phyloP scores from a whole-genome alignment of 1,140 invertebrate genomes.

The Ctenoplectra terminalis region DNA sequence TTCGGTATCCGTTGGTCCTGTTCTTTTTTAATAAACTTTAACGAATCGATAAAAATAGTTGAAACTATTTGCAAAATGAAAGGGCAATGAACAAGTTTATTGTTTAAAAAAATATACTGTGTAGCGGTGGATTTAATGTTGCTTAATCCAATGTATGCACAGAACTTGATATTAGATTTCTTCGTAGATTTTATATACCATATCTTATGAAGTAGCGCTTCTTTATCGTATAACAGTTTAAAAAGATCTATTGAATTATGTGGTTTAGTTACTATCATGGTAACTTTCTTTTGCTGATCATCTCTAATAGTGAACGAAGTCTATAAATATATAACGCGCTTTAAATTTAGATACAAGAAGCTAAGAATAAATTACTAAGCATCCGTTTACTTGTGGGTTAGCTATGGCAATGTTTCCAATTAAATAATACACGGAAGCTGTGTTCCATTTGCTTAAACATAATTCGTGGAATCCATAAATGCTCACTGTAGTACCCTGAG shows the following conservation, averaged over 20 bases:
- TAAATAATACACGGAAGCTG: slow-evolving; percentile 55
- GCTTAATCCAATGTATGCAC: slow-evolving; percentile 65
- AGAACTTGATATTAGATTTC: slow-evolving; percentile 32
- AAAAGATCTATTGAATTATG: slow-evolving; percentile 66
- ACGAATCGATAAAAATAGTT: slow-evolving; percentile 9
- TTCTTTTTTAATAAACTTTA: neutral
- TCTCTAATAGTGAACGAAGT: slow-evolving; percentile 76
- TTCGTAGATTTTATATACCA: slow-evolving; percentile 53
- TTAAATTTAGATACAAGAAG: slow-evolving; percentile 13
- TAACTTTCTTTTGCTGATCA: slow-evolving; percentile 60
- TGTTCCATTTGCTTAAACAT: slow-evolving; percentile 35
- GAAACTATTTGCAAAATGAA: slow-evolving; percentile 59
- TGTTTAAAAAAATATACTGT: slow-evolving; percentile 68
- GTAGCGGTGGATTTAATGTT: slow-evolving; percentile 29
- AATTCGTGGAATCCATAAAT: slow-evolving; percentile 63
- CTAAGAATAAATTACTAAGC: neutral
- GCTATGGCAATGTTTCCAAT: slow-evolving; percentile 66
- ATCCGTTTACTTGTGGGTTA: slow-evolving; percentile 62
- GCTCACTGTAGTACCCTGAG: slow-evolving; percentile 72
- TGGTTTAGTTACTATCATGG: slow-evolving; percentile 67
- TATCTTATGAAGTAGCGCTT: slow-evolving; percentile 25
- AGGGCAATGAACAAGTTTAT: slow-evolving; percentile 57
- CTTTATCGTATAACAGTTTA: slow-evolving; percentile 55
- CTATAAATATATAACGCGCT: slow-evolving; percentile 58
- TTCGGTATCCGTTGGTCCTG: slow-evolving; percentile 30